Percentiles rank a stretch among this genome's conserved stretches.
These are phyloP conservation scores for Passer montanus DNA, from an alignment of 2,113 vertebrate species.

Conservation along the genomic window DNA sequence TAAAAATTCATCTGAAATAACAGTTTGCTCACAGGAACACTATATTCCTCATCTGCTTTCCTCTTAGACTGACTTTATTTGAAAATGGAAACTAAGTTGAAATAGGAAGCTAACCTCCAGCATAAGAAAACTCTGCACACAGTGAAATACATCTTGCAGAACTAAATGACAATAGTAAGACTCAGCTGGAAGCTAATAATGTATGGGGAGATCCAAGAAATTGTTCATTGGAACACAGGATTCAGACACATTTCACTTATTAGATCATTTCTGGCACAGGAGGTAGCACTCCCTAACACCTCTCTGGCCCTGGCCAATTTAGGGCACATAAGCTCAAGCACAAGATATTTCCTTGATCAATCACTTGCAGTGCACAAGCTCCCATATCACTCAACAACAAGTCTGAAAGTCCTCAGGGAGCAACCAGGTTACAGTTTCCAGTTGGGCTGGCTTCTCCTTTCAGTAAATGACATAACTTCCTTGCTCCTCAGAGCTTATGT, in stretches of 20 bases:
- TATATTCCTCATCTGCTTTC: background rate
- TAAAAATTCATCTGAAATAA: background rate
- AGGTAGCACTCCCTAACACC: background rate
- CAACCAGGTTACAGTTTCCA: background rate
- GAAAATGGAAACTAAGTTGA: background rate
- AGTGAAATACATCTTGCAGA: background rate
- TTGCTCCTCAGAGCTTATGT: background rate
- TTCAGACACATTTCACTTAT: background rate
- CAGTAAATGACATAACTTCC: background rate
- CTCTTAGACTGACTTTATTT: background rate
- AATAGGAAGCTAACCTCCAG: background rate
- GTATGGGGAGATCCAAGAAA: background rate
- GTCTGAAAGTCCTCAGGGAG: background rate
- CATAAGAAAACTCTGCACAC: background rate
- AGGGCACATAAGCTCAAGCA: background rate
- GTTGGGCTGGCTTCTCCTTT: background rate
- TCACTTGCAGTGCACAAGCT: background rate
- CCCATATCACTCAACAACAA: background rate
- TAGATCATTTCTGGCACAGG: background rate
- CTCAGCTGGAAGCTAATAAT: background rate
- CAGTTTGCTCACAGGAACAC: background rate
- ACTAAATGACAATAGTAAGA: background rate
- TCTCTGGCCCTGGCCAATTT: background rate
- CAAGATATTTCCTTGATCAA: background rate
- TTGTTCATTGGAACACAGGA: background rate